phyloP scores from a whole-genome alignment of 2,113 vertebrate genomes.

The Nerophis ophidion region DNA sequence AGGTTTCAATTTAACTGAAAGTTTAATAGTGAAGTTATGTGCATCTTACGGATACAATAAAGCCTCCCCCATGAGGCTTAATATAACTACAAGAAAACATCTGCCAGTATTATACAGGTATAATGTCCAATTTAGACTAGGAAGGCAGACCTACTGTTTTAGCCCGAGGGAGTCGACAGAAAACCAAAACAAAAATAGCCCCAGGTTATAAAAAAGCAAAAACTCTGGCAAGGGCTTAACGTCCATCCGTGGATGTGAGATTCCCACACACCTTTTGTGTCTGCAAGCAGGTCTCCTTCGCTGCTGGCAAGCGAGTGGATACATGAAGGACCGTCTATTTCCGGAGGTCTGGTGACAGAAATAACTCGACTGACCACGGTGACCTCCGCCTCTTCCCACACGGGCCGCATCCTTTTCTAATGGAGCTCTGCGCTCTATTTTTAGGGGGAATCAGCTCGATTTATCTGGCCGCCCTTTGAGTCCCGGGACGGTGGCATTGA shows the following conservation, averaged over 20 bases:
- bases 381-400: constrained; percentile 66
- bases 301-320: constrained; percentile 48
- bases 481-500: constrained; percentile 58
- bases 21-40: no score
- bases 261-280: constrained; percentile 3
- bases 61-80: no score
- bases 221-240: constrained; percentile 9
- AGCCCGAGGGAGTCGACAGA: neutral
- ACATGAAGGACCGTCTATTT: constrained; percentile 61
- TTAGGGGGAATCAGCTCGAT: constrained; percentile 46
- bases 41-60: no score
- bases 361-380: constrained; percentile 65
- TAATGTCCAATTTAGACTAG: no score
- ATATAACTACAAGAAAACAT: no score
- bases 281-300: constrained; percentile 26
- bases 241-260: neutral
- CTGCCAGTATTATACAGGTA: no score
- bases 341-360: constrained; percentile 62
- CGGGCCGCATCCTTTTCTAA: constrained; percentile 56
- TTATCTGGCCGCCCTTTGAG: constrained; percentile 64
- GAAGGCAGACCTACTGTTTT: neutral
- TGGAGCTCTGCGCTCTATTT: constrained; percentile 58
- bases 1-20: no score
- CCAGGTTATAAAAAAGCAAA: constrained; percentile 23
- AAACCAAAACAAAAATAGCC: constrained; percentile 32